Evolutionary conservation across 92 coral and sea anemone species (phyloP).

Genomic region (Parazoanthus swiftii): DNA sequence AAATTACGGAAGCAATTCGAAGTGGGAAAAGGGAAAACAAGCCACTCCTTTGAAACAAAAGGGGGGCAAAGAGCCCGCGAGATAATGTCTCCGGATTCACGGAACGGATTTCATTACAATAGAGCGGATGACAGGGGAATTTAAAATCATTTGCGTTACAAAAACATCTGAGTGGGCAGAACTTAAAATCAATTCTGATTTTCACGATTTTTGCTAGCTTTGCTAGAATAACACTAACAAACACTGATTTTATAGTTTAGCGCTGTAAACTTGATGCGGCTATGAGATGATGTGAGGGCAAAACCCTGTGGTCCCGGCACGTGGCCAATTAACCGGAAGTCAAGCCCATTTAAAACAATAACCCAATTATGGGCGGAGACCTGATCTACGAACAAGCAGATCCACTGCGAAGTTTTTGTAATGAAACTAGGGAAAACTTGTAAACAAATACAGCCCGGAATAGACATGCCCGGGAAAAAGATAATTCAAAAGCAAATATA

Average conservation of each 20-base stretch:
- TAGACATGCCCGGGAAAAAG: constrained; percentile 27
- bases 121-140: constrained; percentile 23
- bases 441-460: constrained; percentile 41
- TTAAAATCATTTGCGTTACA: not conserved
- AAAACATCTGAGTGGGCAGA: not conserved
- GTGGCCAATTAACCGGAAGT: constrained; percentile 45
- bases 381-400: constrained; percentile 31
- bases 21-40: not conserved
- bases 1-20: constrained; percentile 22
- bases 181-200: not conserved
- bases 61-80: not conserved
- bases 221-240: no score
- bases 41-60: constrained; percentile 16
- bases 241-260: not conserved
- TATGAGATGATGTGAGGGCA: constrained; percentile 6
- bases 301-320: constrained; percentile 37
- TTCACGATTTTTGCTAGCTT: not conserved
- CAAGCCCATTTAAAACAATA: constrained; percentile 48
- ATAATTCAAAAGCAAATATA: constrained; percentile 25
- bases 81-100: constrained; percentile 10
- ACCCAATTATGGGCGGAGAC: constrained; percentile 45
- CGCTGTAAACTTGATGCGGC: not conserved
- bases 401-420: constrained; percentile 21
- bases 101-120: constrained; percentile 25
- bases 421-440: constrained; percentile 19